Conservation (phyloP, 2,797 vertebrate species). For the Catamblyrhynchus diadema region DNA sequence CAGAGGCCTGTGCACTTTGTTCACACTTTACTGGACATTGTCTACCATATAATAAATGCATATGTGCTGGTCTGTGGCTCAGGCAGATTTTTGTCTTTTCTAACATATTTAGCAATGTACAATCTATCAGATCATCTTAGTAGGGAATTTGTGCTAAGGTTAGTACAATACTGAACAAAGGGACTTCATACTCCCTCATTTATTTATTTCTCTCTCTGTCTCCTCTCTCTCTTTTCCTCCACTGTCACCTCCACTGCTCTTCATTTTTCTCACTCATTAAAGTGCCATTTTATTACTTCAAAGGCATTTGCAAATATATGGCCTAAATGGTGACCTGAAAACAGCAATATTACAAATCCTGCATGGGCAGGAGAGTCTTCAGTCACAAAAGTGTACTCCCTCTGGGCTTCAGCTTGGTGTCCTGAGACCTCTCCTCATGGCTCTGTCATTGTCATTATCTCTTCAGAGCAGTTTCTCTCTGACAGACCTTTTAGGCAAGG, state of each 20-base stretch:
- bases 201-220: neutral
- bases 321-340: neutral
- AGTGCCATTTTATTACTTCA: neutral
- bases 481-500: neutral
- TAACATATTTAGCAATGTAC: neutral
- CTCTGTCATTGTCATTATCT: neutral
- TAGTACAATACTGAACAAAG: neutral
- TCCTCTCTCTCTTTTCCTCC: neutral
- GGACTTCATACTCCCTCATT: neutral
- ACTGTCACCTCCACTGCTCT: neutral
- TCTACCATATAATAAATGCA: neutral
- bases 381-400: neutral
- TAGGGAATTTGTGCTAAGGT: neutral
- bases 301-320: neutral
- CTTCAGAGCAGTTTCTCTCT: neutral
- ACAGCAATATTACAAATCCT: neutral
- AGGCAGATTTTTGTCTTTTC: neutral
- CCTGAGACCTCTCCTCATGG: neutral
- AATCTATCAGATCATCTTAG: neutral
- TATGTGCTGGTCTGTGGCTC: neutral
- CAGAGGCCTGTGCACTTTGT: neutral
- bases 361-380: fast-evolving
- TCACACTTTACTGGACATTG: neutral
- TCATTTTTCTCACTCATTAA: neutral
- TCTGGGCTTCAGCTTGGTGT: neutral